These are phyloP conservation scores for Aleiodes alternator DNA, from an alignment of 2,888 invertebrate genomes.

Conservation along the genomic window DNA sequence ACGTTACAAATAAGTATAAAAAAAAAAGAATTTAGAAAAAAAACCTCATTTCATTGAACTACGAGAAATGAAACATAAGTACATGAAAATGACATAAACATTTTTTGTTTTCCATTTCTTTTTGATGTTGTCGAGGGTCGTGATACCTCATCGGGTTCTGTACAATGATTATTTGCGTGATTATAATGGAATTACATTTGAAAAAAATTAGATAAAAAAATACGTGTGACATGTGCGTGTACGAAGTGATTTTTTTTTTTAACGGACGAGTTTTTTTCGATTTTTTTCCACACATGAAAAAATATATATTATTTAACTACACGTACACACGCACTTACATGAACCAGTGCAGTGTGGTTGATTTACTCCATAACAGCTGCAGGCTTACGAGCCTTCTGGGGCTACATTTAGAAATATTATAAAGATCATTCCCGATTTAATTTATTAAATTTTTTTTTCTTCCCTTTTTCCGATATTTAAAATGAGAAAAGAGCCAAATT, in stretches of 20 bases:
- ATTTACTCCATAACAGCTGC: slow-evolving; percentile 74
- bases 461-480: too few species aligned
- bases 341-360: slow-evolving; percentile 73
- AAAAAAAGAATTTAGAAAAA: neutral
- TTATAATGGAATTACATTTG: slow-evolving; percentile 16
- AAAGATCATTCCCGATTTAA: slow-evolving; percentile 42
- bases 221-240: slow-evolving; percentile 49
- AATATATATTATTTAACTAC: slow-evolving; percentile 47
- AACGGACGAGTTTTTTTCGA: slow-evolving; percentile 7
- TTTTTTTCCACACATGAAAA: slow-evolving; percentile 51
- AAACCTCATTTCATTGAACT: slow-evolving; percentile 21
- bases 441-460: slow-evolving; percentile 7
- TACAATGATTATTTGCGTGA: slow-evolving; percentile 18
- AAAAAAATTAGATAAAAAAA: slow-evolving; percentile 28
- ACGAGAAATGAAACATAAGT: slow-evolving; percentile 26
- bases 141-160: slow-evolving; percentile 48
- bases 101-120: neutral
- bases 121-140: slow-evolving; percentile 46
- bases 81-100: slow-evolving; percentile 32
- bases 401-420: slow-evolving; percentile 70
- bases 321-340: slow-evolving; percentile 72
- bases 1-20: neutral
- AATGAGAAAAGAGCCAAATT: neutral
- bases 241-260: slow-evolving; percentile 22
- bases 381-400: slow-evolving; percentile 75